Evolutionary conservation across 2,797 vertebrate species (phyloP).

Genomic region (Myotis myotis): DNA sequence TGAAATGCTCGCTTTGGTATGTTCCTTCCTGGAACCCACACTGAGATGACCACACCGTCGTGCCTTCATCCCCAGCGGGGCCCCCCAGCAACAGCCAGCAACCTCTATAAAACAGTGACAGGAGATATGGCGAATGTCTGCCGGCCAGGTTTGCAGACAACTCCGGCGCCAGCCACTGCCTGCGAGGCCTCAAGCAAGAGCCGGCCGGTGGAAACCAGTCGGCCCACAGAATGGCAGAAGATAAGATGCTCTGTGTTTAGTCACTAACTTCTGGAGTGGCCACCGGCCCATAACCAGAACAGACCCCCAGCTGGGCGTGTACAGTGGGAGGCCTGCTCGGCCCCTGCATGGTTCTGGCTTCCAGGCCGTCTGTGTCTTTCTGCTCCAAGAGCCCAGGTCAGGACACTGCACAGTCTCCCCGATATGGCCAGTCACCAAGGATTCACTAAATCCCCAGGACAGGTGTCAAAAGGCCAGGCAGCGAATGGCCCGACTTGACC

Average conservation of each 20-base stretch:
- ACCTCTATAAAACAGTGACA: background rate
- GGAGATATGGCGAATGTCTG: background rate
- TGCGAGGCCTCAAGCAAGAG: background rate
- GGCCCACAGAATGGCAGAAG: background rate
- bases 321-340: background rate
- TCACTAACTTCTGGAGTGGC: background rate
- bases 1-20: background rate
- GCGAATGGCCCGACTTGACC: background rate
- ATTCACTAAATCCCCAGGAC: background rate
- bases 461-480: background rate
- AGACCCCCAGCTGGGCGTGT: background rate
- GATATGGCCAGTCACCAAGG: background rate
- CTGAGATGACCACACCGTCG: background rate
- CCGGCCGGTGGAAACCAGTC: background rate
- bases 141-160: background rate
- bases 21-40: background rate
- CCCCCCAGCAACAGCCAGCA: background rate
- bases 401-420: background rate
- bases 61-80: background rate
- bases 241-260: background rate
- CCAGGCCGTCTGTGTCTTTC: background rate
- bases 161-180: background rate
- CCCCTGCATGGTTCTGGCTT: background rate
- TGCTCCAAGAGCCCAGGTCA: background rate
- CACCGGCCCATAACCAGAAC: rapidly evolving